Conservation (phyloP, 1,140 invertebrate species). For the Bombus pascuorum region DNA sequence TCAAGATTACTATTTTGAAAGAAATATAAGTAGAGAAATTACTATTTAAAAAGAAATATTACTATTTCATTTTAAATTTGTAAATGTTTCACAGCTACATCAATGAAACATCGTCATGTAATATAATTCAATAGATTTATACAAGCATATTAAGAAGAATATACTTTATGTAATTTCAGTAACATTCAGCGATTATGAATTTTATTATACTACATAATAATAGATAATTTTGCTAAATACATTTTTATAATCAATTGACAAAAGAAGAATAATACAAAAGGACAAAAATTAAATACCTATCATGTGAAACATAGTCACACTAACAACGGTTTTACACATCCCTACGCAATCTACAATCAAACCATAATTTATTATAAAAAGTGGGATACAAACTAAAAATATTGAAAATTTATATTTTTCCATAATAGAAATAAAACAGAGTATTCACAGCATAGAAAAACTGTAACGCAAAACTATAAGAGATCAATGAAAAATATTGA, state of each 20-base stretch:
- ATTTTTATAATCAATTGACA: background rate
- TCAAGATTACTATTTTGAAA: background rate
- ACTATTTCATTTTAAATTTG: background rate
- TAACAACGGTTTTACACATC: background rate
- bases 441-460: background rate
- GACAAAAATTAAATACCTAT: background rate
- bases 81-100: background rate
- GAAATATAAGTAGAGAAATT: background rate
- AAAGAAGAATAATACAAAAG: background rate
- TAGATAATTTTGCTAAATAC: background rate
- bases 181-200: background rate
- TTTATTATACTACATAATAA: conserved; percentile 1
- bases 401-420: background rate
- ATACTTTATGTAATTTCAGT: background rate
- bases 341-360: background rate
- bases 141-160: background rate
- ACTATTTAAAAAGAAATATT: background rate
- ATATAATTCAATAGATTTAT: background rate
- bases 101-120: background rate
- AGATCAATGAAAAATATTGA: background rate
- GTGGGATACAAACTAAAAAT: background rate
- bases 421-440: background rate
- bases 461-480: background rate
- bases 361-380: background rate
- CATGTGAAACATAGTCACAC: background rate